Base-by-base conservation (phyloP, 2,888 invertebrate species). In the Hemistola chrysoprasaria region DNA sequence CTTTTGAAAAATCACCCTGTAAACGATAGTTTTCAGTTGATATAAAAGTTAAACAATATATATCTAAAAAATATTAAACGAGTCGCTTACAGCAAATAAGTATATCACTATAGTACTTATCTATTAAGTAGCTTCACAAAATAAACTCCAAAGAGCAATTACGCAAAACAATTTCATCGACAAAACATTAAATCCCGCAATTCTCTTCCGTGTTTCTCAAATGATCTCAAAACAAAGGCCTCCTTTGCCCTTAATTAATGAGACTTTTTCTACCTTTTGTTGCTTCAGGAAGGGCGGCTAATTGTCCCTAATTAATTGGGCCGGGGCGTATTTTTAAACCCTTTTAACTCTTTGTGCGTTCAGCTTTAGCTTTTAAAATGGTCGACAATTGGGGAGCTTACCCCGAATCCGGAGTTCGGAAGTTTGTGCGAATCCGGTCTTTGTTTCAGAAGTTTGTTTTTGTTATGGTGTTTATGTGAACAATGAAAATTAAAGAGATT, bases 271-370 rank as follows among this genome's bases (percentile, higher is more conserved):
- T 74, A 83, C 84, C 86, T 84, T 85, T 85, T 84, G 85, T 84
- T 79, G 70, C 68, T 59, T 59, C 63, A 62, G 77, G 76, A 79
- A 81, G 83, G 84, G 77, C 70, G 70, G 83, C 82, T 86, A 86
- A 86, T 86, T 85, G 85, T 85, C 78, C 75, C 77, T 83, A 85
- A 85, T 85, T 86, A 85, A 86, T 86, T 84, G 82, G 75, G 70
- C 71, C 67, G 60, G 74, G 74, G 71, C 63, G 79, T 82, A 77
- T 81, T 83, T 84, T 79, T 79, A 74, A 69, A 71, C 67, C 71
- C 62, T 41, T 47, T 40, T 40, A 38, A 35, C 30, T 34, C 73
- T 78, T 78, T 78, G 77, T 77, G 65, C 63, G 58, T 61, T 59
- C 59, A 63, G 64, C 60, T 37, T n/a, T n/a, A n/a, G n/a, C n/a